Conservation (phyloP, 2,797 vertebrate species). For the Lepidocolaptes lacrymiger region DNA sequence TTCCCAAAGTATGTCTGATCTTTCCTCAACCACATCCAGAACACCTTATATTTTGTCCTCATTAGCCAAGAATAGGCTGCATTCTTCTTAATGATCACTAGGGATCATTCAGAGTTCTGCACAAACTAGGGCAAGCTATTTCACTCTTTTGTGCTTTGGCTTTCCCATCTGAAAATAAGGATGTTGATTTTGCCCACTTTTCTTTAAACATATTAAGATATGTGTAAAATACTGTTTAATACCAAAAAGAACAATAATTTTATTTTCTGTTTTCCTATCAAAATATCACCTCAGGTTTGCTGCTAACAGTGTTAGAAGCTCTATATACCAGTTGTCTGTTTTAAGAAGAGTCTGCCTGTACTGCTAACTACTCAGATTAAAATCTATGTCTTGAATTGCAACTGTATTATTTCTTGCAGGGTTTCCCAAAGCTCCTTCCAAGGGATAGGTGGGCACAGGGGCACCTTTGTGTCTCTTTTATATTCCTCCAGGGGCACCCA, state of each 20-base stretch:
- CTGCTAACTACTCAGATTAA: neutral
- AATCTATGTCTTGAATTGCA: neutral
- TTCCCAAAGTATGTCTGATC: neutral
- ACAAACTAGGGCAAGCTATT: slow-evolving; percentile 21
- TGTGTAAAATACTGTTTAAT: neutral
- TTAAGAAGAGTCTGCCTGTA: neutral
- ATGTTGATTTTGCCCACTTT: neutral
- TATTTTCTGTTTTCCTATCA: neutral
- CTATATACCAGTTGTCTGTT: neutral
- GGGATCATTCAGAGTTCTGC: neutral
- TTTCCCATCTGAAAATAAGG: neutral
- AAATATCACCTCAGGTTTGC: neutral
- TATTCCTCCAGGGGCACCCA: neutral
- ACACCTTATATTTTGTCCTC: neutral
- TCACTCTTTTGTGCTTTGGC: neutral
- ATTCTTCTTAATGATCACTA: slow-evolving; percentile 14
- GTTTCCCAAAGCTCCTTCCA: neutral
- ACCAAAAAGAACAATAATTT: neutral
- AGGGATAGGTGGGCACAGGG: neutral
- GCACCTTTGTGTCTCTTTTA: neutral
- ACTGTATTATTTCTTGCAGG: neutral
- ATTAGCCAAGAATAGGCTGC: slow-evolving; percentile 21
- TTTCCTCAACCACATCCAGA: neutral
- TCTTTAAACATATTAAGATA: neutral
- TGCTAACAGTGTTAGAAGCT: neutral